phyloP scores from a whole-genome alignment of 2,113 vertebrate species.

The Electrona antarctica region DNA sequence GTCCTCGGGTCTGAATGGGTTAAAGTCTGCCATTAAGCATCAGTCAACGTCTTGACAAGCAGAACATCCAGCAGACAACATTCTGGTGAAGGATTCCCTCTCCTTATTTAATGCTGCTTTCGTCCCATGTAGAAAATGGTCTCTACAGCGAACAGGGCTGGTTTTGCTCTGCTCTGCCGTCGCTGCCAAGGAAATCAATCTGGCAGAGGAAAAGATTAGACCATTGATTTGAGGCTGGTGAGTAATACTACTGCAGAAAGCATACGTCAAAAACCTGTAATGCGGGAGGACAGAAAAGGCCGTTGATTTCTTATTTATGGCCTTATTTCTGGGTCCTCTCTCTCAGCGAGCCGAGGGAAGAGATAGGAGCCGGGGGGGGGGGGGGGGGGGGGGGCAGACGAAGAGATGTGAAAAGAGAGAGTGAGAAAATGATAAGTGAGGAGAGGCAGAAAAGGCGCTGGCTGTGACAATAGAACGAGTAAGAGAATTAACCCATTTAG shows the following conservation, averaged over 20 bases:
- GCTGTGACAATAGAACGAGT: slow-evolving; percentile 63
- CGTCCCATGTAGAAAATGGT: slow-evolving; percentile 75
- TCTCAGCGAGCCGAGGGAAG: slow-evolving; percentile 57
- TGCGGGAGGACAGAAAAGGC: slow-evolving; percentile 77
- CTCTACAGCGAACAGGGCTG: slow-evolving; percentile 52
- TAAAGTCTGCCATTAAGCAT: no score
- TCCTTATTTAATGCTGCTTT: slow-evolving; percentile 49
- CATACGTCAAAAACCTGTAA: slow-evolving; percentile 80
- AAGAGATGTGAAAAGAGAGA: slow-evolving; percentile 2
- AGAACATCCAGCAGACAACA: no score
- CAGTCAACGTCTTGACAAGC: no score
- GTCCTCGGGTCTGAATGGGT: no score
- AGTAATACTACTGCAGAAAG: slow-evolving; percentile 82
- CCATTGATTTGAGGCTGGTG: slow-evolving; percentile 80
- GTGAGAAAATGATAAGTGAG: slow-evolving; percentile 53
- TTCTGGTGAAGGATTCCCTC: no score
- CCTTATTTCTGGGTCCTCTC: slow-evolving; percentile 76
- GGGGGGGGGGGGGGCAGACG: slow-evolving; percentile 7
- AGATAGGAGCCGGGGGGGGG: slow-evolving; percentile 16
- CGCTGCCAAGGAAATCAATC: slow-evolving; percentile 79
- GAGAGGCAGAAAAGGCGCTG: slow-evolving; percentile 58
- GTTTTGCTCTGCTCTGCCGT: slow-evolving; percentile 45
- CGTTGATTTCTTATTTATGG: slow-evolving; percentile 85
- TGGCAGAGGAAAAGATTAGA: slow-evolving; percentile 75
- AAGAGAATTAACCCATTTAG: no score